A percentile compares a stretch with the other conserved stretches of the same genome.
Conservation (phyloP, 2,888 invertebrate species). For the Asteroscopus sphinx region DNA sequence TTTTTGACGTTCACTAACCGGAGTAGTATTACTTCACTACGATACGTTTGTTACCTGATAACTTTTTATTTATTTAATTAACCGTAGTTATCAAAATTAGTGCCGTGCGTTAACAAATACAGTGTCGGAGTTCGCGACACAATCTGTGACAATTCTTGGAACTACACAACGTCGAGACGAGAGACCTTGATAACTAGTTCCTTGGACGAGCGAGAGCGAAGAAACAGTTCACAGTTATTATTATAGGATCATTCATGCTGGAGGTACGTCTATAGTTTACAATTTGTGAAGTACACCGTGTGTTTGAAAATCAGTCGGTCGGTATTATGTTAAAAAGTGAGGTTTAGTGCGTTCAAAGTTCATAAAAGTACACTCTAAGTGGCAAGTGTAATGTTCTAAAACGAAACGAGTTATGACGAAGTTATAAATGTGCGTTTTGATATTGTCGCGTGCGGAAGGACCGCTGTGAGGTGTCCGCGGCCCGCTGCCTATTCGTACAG, state of each 20-base stretch:
- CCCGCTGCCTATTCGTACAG: conserved; percentile 72
- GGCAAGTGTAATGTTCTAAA: conserved; percentile 72
- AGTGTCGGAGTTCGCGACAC: conserved; percentile 72
- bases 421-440: conserved; percentile 81
- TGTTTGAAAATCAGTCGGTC: conserved; percentile 66
- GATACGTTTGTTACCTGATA: conserved; percentile 52
- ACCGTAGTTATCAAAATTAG: conserved; percentile 44
- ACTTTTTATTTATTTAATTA: conserved; percentile 27
- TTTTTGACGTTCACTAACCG: conserved; percentile 74
- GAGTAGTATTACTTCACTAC: conserved; percentile 61
- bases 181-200: conserved; percentile 90
- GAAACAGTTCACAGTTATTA: conserved; percentile 81
- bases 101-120: conserved; percentile 55
- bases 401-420: conserved; percentile 76
- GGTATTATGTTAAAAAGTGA: conserved; percentile 72
- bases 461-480: conserved; percentile 79
- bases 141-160: conserved; percentile 86
- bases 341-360: conserved; percentile 79
- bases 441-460: conserved; percentile 78
- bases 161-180: conserved; percentile 84
- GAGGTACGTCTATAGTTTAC: conserved; percentile 89
- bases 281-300: conserved; percentile 78
- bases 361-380: conserved; percentile 69
- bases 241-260: conserved; percentile 88
- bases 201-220: conserved; percentile 85